phyloP scores from a whole-genome alignment of 2,888 invertebrate species.

The Pocota personata region DNA sequence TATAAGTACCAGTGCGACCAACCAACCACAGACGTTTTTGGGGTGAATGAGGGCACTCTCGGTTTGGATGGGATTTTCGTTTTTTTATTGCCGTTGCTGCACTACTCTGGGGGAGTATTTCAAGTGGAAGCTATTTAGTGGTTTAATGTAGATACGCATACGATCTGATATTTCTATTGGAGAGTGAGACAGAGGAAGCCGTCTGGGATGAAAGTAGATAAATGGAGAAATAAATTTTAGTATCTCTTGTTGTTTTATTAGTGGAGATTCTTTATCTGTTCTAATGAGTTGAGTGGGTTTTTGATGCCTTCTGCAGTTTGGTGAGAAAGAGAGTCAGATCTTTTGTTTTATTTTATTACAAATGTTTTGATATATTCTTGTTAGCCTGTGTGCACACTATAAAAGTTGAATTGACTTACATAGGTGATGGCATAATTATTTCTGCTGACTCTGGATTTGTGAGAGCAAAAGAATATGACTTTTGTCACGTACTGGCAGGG shows the following conservation, averaged over 20 bases:
- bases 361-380: no score
- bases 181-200: conserved; percentile 1
- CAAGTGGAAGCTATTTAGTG: conserved; percentile 10
- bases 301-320: neutral
- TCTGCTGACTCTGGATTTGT: no score
- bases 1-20: conserved; percentile 39
- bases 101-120: neutral
- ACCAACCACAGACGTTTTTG: conserved; percentile 2
- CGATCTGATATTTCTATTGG: conserved; percentile 27
- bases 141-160: conserved; percentile 1
- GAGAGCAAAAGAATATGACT: no score
- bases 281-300: conserved; percentile 6
- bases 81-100: conserved; percentile 13
- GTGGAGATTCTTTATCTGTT: conserved; percentile 18
- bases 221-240: conserved; percentile 22
- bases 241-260: conserved; percentile 22
- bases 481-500: no score
- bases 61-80: conserved; percentile 38
- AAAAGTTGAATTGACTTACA: neutral
- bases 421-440: neutral
- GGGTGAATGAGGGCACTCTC: conserved; percentile 55
- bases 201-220: conserved; percentile 25
- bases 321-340: neutral
- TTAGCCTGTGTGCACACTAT: neutral
- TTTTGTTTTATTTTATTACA: neutral